Base-by-base conservation (phyloP, 2,797 vertebrate genomes). In the Anguilla marmorata region DNA sequence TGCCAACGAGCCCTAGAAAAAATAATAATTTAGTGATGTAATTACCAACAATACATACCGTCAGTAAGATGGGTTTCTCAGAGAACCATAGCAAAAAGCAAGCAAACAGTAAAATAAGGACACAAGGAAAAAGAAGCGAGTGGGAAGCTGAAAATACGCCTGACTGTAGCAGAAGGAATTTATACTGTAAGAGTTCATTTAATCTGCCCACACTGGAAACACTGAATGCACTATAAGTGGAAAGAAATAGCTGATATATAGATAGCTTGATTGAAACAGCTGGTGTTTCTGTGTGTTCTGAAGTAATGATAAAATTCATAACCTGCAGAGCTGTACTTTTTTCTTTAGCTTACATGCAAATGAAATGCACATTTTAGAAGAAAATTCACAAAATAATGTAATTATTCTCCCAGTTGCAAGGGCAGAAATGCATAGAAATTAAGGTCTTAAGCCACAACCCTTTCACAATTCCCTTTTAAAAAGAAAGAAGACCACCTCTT, bases 61-160 rank as follows among this genome's bases (percentile, higher is more conserved):
- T 69, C 63, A 9, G 9, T 69, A 69, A 69, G 63, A 11, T 27
- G 19, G 6, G 63, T 69, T 69, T 69, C 63, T 6, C 2, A 9
- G 7, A 69, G 63, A 27, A 3, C 24, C 63, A 2, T 11, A 0
- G 7, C 63, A 69, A 9, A 9, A 69, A 69, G n/a, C 63, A 69
- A 27, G 63, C n/a, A 1, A 2, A 6, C 63, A 19, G 4, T n/a
- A 69, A 27, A 69, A 7, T 6, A n/a, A 11, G 63, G 4, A n/a
- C 63, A 66, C 63, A 66, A 66, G 60, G 60, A 21, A 63, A 63
- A 63, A 63, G 3, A 63, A 21, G 63, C 24, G 8, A 27, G 63
- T 69, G 63, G 63, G 63, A 69, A 69, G 63, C n/a, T 69, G 63
- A n/a, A 69, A 69, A 69, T 69, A n/a, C 27, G 63, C 63, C 63